A percentile compares a stretch with the other conserved stretches of the same genome.
Evolutionary conservation across 2,888 invertebrate genomes (phyloP).

Genomic region (Bellardia pandia): DNA sequence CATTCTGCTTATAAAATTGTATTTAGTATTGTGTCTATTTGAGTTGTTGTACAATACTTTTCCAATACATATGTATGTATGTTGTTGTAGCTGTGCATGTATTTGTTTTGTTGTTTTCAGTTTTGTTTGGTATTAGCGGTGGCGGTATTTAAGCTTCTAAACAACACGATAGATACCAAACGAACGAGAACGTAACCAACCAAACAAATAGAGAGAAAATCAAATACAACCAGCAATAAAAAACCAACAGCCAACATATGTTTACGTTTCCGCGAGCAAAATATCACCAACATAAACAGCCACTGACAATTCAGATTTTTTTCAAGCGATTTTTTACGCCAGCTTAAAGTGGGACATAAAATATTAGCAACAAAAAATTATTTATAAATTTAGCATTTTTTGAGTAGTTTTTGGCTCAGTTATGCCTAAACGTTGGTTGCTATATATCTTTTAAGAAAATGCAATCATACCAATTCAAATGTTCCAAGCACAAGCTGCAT

Average conservation of each 20-base stretch:
- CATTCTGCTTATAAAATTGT: slow-evolving; percentile 57
- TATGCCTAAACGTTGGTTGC: too few relatives aligned
- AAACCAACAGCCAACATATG: slow-evolving; percentile 29
- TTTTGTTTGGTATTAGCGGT: slow-evolving; percentile 61
- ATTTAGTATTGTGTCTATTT: slow-evolving; percentile 36
- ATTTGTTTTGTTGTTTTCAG: slow-evolving; percentile 34
- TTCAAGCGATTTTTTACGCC: slow-evolving; percentile 25
- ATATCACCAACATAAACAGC: slow-evolving; percentile 24
- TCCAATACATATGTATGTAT: not conserved
- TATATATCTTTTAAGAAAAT: too few relatives aligned
- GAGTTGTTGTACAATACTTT: slow-evolving; percentile 37
- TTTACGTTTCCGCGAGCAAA: slow-evolving; percentile 38
- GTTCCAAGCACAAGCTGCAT: too few relatives aligned
- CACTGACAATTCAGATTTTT: slow-evolving; percentile 44
- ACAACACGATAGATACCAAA: slow-evolving; percentile 43
- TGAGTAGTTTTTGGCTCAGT: not conserved
- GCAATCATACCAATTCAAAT: too few relatives aligned
- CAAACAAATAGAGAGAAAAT: slow-evolving; percentile 14
- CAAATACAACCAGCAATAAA: slow-evolving; percentile 23
- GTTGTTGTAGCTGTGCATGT: not conserved
- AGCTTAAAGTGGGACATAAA: slow-evolving; percentile 27
- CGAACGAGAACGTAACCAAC: slow-evolving; percentile 42
- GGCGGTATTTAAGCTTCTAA: slow-evolving; percentile 66
- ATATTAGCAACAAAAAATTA: slow-evolving; percentile 28
- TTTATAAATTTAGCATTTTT: slow-evolving; percentile 32